Evolutionary conservation across 1,140 invertebrate genomes (phyloP).

Genomic region (Lutraria rhynchaena): DNA sequence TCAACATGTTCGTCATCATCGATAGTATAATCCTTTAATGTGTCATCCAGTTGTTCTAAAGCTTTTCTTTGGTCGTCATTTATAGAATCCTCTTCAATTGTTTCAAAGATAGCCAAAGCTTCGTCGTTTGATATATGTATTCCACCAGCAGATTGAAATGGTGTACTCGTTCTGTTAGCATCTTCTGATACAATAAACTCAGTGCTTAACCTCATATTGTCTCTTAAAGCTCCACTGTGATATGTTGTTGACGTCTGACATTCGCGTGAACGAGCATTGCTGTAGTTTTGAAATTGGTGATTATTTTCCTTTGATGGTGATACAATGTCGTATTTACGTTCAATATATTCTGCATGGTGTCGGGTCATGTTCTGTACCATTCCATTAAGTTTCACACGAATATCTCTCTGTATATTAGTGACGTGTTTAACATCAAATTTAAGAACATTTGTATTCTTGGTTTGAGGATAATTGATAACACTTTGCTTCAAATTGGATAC

Average conservation of each 20-base stretch:
- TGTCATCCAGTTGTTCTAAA: slow-evolving; percentile 25
- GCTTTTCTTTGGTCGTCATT: slow-evolving; percentile 26
- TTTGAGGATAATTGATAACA: neutral
- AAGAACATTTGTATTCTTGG: neutral
- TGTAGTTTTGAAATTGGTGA: neutral
- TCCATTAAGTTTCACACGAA: slow-evolving; percentile 13
- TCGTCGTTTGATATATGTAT: neutral
- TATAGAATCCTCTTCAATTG: slow-evolving; percentile 10
- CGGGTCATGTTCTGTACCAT: no score
- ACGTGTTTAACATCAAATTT: slow-evolving; percentile 47
- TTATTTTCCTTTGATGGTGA: neutral
- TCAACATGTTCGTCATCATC: slow-evolving; percentile 3
- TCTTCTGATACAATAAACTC: neutral
- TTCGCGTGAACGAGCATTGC: no score
- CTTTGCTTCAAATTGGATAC: neutral
- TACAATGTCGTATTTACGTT: neutral
- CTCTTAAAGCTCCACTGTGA: neutral
- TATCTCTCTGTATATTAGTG: slow-evolving; percentile 21
- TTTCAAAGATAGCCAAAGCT: neutral
- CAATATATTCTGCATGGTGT: neutral
- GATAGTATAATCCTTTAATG: slow-evolving; percentile 1
- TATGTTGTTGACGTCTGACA: neutral
- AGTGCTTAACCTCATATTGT: neutral
- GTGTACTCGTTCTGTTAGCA: neutral
- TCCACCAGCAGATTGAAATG: neutral